These are phyloP conservation scores for Sebastes ruberrimus DNA, from an alignment of 2,797 vertebrate species.

Conservation along the genomic window DNA sequence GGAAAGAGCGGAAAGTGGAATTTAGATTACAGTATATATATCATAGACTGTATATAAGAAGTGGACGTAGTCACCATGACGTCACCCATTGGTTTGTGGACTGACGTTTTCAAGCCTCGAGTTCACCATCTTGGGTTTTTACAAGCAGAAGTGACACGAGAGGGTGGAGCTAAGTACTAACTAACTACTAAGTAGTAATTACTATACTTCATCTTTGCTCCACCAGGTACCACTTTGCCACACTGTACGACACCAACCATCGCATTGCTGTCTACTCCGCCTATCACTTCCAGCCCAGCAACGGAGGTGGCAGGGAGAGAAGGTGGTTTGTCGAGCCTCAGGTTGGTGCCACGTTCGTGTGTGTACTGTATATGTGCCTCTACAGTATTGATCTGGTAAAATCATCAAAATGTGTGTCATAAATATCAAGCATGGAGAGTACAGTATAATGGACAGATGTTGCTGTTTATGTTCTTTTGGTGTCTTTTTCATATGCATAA, in stretches of 20 bases:
- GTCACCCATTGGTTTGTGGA: no score
- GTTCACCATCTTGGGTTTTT: no score
- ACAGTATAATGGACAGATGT: no score
- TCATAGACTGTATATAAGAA: no score
- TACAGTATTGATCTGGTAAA: not conserved
- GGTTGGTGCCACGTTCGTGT: slow-evolving; percentile 50
- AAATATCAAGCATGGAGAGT: not conserved
- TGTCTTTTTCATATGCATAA: not conserved
- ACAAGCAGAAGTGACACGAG: no score
- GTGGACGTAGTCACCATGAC: no score
- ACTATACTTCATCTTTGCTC: not conserved
- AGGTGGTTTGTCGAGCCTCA: slow-evolving; percentile 85
- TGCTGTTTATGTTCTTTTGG: no score
- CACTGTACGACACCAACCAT: slow-evolving; percentile 77
- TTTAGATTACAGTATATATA: not conserved
- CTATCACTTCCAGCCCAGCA: slow-evolving; percentile 78
- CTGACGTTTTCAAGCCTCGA: no score
- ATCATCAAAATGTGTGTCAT: not conserved
- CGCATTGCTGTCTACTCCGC: slow-evolving; percentile 82
- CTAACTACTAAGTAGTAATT: not conserved
- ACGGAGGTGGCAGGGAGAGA: slow-evolving; percentile 78
- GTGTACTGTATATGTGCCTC: not conserved
- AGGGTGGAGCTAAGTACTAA: no score
- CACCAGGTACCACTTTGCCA: slow-evolving; percentile 80
- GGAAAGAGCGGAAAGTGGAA: not conserved